Evolutionary conservation across 2,113 vertebrate genomes (phyloP), one percentile per base, ranked within the genome.

Genomic region (Harpagus bidentatus): DNA sequence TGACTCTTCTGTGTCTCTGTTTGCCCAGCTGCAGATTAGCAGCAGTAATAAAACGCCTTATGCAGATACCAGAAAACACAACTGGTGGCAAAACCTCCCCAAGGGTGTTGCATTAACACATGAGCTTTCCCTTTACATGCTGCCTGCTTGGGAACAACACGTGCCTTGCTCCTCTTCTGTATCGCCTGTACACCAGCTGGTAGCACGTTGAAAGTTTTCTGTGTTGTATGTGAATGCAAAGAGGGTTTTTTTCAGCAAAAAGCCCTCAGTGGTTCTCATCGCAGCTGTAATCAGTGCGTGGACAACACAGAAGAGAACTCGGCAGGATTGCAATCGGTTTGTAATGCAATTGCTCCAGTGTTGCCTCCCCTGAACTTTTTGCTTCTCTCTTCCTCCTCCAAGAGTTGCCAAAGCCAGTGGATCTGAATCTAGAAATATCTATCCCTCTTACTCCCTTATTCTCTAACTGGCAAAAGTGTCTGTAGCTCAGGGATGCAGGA

Each of bases 1-100:
- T 58, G 67, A 69, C 34, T 73, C 26, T 16, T 9, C 3, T 10
- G 9, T 55, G 79, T 59, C 22, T 43, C 67, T 82, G 38, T 42
- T 91, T 95, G 76, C 38, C 67, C 79, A 94, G 66, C 66, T 88
- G 74, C 26, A 84, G 65, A 55, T 93, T 34, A 90, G 76, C 45
- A 92, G 58, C 58, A 50, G 70, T 40, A 82, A 48, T 23, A 83
- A 77, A 81, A 77, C 20, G 38, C n/a, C 62, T 91, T 18, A 13
- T 20, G 50, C n/a, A 66, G 66, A 36, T 13, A 58, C 11, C 78
- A 82, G 63, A 47, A 73, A 86, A 45, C 9, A 48, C 4, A 31
- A 15, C 20, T 28, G 50, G 21, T 25, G 50, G 76, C 80, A 92
- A 78, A 67, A 40, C 10, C n/a, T 53, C 69, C 55, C 63, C 42